Evolutionary conservation across 2,888 invertebrate species (phyloP).

Genomic region (Geotrupes spiniger): DNA sequence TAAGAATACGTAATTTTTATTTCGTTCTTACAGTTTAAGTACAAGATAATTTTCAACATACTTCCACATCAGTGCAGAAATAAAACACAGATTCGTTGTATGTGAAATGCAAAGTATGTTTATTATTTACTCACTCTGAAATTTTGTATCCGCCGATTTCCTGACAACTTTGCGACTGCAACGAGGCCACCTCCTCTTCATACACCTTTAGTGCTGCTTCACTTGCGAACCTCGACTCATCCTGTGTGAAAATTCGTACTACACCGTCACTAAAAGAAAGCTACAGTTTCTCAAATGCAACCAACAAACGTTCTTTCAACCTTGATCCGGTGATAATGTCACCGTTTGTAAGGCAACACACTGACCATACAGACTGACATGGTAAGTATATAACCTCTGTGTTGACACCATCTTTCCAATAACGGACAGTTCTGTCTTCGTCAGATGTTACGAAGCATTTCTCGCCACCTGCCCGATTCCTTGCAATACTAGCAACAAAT

Average conservation of each 20-base stretch:
- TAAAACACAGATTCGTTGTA: no score
- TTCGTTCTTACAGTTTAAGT: no score
- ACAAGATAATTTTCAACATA: no score
- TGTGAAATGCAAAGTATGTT: no score
- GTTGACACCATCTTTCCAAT: conserved; percentile 71
- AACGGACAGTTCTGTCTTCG: conserved; percentile 82
- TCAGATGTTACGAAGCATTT: conserved; percentile 75
- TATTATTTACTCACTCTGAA: conserved; percentile 64
- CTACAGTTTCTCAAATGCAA: neutral
- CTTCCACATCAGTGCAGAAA: no score
- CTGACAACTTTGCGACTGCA: conserved; percentile 61
- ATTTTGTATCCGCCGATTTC: conserved; percentile 84
- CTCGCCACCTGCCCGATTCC: conserved; percentile 55
- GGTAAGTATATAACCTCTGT: conserved; percentile 72
- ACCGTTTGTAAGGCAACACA: conserved; percentile 75
- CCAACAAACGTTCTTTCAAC: conserved; percentile 23
- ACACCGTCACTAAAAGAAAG: conserved; percentile 72
- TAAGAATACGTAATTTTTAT: no score
- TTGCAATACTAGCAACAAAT: conserved; percentile 59
- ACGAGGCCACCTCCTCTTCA: conserved; percentile 68
- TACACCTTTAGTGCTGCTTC: conserved; percentile 61
- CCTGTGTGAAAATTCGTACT: conserved; percentile 80
- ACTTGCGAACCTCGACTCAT: conserved; percentile 68
- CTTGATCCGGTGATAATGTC: conserved; percentile 83
- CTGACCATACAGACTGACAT: conserved; percentile 86